Conservation (phyloP, 2,113 vertebrate genomes). For the Dinomys branickii region DNA sequence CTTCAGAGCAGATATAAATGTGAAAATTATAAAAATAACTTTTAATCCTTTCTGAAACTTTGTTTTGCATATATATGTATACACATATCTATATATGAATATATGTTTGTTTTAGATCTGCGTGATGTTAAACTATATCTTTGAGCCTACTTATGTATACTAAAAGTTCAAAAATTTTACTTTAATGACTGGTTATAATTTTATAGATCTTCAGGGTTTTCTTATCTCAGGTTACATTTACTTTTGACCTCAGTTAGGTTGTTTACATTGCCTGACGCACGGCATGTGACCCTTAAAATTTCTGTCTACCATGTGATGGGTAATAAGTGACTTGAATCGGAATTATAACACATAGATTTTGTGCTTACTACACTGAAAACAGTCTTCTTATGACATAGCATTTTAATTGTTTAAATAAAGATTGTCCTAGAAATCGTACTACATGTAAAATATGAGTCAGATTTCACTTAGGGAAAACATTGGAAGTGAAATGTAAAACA, state of each 20-base stretch:
- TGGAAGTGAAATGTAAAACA: slow-evolving; percentile 79
- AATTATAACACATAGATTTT: neutral
- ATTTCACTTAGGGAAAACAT: slow-evolving; percentile 74
- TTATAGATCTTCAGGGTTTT: neutral
- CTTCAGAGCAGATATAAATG: slow-evolving; percentile 5
- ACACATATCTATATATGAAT: neutral
- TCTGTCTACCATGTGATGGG: neutral
- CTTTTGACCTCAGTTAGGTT: neutral
- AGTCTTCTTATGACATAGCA: neutral
- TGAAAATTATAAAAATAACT: slow-evolving; percentile 1
- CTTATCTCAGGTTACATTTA: slow-evolving; percentile 1
- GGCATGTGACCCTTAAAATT: neutral
- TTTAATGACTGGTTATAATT: neutral
- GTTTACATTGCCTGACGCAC: neutral
- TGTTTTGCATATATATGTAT: neutral
- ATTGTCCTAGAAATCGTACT: slow-evolving; percentile 73
- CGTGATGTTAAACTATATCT: neutral
- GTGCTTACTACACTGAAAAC: neutral
- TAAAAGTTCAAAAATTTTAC: neutral
- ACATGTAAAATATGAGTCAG: slow-evolving; percentile 76
- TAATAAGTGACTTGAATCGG: neutral
- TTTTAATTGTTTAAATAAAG: slow-evolving; percentile 80
- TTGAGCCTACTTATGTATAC: neutral
- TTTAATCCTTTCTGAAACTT: slow-evolving; percentile 11
- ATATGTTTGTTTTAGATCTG: neutral